Percentiles rank a stretch among this genome's conserved stretches.
Conservation (phyloP, 2,797 vertebrate genomes). For the Paguma larvata region DNA sequence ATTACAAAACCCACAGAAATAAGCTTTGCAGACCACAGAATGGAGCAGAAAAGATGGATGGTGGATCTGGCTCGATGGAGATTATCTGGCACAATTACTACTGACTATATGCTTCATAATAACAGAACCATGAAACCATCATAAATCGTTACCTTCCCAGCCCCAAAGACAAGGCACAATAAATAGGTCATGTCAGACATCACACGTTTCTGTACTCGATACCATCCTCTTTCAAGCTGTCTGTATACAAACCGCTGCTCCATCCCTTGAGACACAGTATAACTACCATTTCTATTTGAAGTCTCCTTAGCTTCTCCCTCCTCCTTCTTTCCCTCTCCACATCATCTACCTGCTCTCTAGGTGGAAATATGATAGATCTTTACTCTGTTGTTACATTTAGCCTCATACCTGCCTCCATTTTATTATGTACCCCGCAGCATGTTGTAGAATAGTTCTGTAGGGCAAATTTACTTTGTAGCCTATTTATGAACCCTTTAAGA, state of each 20-base stretch:
- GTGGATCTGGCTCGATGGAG: neutral
- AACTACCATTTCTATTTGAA: neutral
- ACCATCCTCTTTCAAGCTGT: neutral
- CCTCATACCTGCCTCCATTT: neutral
- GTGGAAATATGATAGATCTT: neutral
- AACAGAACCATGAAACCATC: neutral
- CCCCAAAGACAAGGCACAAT: neutral
- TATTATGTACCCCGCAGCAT: neutral
- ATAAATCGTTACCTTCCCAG: neutral
- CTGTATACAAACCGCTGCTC: neutral
- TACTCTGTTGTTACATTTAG: neutral
- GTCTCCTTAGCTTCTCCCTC: neutral
- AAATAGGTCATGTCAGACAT: no score
- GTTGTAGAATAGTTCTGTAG: neutral
- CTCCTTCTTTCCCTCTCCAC: neutral
- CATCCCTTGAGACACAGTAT: neutral
- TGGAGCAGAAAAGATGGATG: neutral
- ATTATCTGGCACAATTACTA: neutral
- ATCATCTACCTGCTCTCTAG: neutral
- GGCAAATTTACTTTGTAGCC: neutral
- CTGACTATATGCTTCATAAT: neutral
- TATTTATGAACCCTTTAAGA: neutral
- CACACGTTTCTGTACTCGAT: neutral
- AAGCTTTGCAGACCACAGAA: neutral
- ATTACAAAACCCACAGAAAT: neutral